phyloP scores from a whole-genome alignment of 1,140 invertebrate genomes.

The Drosophila sechellia region DNA sequence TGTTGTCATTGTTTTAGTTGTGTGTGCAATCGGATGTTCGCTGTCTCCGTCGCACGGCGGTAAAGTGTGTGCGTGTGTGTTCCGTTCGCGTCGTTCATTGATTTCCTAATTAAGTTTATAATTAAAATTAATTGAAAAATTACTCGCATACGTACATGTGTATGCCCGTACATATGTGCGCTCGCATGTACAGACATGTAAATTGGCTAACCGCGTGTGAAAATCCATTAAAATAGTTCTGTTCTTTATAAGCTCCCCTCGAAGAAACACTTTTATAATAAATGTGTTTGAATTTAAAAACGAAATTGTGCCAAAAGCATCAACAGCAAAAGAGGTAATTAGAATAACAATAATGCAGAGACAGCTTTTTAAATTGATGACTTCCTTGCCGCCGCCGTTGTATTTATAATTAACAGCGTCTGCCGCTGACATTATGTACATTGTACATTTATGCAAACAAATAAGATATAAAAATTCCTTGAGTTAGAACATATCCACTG shows the following conservation, averaged over 20 bases:
- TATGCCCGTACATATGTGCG: conserved; percentile 22
- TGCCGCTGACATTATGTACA: conserved; percentile 63
- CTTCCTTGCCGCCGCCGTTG: conserved; percentile 59
- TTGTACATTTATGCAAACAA: conserved; percentile 59
- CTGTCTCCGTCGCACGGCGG: conserved; percentile 48
- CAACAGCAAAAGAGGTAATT: conserved; percentile 54
- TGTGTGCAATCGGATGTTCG: conserved; percentile 37
- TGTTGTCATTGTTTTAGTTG: conserved; percentile 69
- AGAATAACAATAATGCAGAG: conserved; percentile 58
- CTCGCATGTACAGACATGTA: conserved; percentile 47
- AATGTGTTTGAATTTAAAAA: conserved; percentile 65
- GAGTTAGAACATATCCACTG: conserved; percentile 54
- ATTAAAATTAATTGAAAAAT: conserved; percentile 85
- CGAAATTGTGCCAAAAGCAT: conserved; percentile 71
- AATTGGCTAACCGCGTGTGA: conserved; percentile 55
- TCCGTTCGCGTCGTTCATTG: conserved; percentile 74
- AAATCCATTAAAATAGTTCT: conserved; percentile 55
- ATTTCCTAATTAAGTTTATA: conserved; percentile 85
- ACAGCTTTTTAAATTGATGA: conserved; percentile 69
- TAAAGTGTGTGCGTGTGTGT: conserved; percentile 54
- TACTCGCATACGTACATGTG: conserved; percentile 72
- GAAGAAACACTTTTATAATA: conserved; percentile 13
- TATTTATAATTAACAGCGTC: conserved; percentile 73
- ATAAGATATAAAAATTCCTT: conserved; percentile 64
- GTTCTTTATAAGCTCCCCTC: conserved; percentile 30